These are phyloP conservation scores for Ophonus ardosiacus DNA, from an alignment of 2,888 invertebrate species.

Conservation along the genomic window DNA sequence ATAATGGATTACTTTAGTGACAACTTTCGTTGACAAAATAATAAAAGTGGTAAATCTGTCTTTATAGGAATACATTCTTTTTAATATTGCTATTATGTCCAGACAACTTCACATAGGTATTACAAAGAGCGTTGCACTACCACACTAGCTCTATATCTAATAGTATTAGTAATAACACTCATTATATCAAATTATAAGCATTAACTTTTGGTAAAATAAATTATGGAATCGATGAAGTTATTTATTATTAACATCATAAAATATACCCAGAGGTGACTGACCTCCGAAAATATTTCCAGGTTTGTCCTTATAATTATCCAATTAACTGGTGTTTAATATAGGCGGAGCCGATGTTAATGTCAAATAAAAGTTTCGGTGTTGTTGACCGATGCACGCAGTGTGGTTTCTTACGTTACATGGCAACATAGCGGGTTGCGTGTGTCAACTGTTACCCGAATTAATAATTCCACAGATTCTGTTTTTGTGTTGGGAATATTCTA, in stretches of 20 bases:
- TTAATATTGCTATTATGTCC: too few species aligned
- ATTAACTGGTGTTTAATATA: not conserved
- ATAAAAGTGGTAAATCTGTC: too few species aligned
- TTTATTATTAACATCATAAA: not conserved
- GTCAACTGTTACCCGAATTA: conserved; percentile 21
- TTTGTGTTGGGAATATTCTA: conserved; percentile 29
- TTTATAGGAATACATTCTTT: too few species aligned
- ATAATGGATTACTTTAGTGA: too few species aligned
- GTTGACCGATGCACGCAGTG: not conserved
- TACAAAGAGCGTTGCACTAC: too few species aligned
- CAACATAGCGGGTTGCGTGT: conserved; percentile 27
- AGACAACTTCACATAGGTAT: too few species aligned
- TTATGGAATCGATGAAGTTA: not conserved
- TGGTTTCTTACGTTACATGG: conserved; percentile 12
- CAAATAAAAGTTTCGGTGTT: not conserved
- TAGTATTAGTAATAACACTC: too few species aligned
- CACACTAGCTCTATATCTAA: too few species aligned
- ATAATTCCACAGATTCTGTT: conserved; percentile 35
- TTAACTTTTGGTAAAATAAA: not conserved
- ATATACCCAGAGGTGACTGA: not conserved
- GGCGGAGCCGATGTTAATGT: not conserved
- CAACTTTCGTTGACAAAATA: too few species aligned
- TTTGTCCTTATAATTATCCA: not conserved
- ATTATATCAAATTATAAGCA: too few species aligned
- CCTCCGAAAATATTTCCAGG: not conserved